Conservation (phyloP, 35 echinoderm and acorn worm species). For the Ptychodera flava region DNA sequence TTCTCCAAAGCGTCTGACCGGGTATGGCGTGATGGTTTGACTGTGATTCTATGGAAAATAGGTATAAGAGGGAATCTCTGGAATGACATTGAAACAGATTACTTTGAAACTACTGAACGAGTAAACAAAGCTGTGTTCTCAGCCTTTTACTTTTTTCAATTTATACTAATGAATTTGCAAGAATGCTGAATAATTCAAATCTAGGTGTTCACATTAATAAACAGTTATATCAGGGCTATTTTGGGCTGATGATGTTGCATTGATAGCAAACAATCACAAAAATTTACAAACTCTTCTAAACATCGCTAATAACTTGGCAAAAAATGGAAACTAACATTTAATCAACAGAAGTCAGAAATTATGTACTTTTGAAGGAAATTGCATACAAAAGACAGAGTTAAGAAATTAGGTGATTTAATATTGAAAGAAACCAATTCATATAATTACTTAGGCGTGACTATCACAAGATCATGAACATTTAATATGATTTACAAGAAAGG, state of each 20-base stretch:
- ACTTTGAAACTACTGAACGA: neutral
- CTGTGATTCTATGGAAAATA: neutral
- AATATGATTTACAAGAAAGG: neutral
- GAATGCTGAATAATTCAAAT: neutral
- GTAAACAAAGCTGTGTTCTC: neutral
- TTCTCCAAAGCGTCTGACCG: neutral
- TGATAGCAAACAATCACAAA: neutral
- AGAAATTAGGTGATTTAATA: neutral
- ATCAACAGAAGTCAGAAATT: too few relatives aligned
- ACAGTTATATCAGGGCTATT: neutral
- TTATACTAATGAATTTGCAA: neutral
- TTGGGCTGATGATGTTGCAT: neutral
- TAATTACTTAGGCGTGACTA: neutral
- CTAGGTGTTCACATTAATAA: neutral
- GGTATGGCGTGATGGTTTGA: neutral
- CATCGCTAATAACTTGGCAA: neutral
- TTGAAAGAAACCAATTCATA: neutral
- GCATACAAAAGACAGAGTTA: neutral
- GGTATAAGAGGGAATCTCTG: neutral
- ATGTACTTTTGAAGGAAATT: neutral
- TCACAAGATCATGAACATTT: neutral
- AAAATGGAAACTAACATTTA: neutral
- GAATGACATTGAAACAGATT: neutral
- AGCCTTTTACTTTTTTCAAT: neutral
- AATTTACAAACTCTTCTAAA: neutral